Evolutionary conservation across 2,113 vertebrate genomes (phyloP).

Genomic region (Pteronura brasiliensis): DNA sequence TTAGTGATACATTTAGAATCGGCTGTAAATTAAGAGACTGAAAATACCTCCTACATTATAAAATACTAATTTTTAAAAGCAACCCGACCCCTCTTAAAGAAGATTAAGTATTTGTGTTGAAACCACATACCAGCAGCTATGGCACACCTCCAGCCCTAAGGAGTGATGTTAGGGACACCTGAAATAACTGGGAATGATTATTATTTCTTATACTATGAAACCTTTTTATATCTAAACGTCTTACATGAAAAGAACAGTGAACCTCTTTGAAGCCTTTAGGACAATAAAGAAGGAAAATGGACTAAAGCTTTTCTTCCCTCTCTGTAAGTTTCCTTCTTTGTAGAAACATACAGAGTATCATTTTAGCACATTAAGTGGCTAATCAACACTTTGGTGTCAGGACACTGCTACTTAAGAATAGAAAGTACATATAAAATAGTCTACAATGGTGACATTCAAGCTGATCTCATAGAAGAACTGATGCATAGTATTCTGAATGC

Average conservation of each 20-base stretch:
- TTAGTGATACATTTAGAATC: neutral
- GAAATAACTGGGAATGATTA: neutral
- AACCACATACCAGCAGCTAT: neutral
- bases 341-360: neutral
- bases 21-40: neutral
- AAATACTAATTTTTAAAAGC: neutral
- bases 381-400: neutral
- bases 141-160: neutral
- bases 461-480: constrained; percentile 24
- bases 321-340: constrained; percentile 1
- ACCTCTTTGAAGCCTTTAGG: neutral
- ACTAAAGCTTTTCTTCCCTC: neutral
- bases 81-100: neutral
- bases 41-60: neutral
- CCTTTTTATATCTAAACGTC: neutral
- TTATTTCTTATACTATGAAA: neutral
- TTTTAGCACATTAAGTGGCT: neutral
- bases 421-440: constrained; percentile 5
- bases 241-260: constrained; percentile 9
- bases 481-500: constrained; percentile 33
- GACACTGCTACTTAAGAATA: constrained; percentile 33
- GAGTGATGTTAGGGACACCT: neutral
- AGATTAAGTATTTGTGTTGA: neutral
- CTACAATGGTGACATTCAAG: neutral
- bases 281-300: constrained; percentile 9